Base-by-base conservation (phyloP, 2,797 vertebrate species). In the Anas bernieri region DNA sequence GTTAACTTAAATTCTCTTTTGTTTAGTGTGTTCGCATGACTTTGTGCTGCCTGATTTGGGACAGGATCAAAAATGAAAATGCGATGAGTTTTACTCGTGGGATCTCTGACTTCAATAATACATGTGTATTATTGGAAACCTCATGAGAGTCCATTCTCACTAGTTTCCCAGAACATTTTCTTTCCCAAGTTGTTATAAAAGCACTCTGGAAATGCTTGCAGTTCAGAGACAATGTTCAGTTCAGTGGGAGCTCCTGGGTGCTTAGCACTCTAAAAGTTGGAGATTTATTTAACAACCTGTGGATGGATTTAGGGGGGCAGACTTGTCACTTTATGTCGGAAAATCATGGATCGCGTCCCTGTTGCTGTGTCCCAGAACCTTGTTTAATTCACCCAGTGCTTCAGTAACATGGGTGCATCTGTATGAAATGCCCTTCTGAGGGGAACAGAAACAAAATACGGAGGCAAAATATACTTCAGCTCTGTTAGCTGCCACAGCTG, bases 41-140 rank as follows among this genome's bases (percentile, higher is more conserved):
- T 96, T 95, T 85, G 68, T 80, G 78, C 81, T 94, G 92, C 90
- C 91, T 94, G 91, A 68, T 78, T 96, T 96, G 96, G 93, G 93
- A 83, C 35, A 55, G 62, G 90, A 95, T 96, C 88, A 96, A 96
- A 97, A 94, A 92, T 93, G 77, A 96, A 86, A 84, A 82, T 43
- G 52, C 48, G 88, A 69, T 0, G 68, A 64, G 72, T 85, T 89
- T 87, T 90, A 88, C 90, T 95, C 73, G 4, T 94, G 94, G 96
- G 95, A 96, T 91, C 93, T 94, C 90, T 95, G 90, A 94, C 95
- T 96, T 85, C 90, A 97, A 3, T 92, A 95, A 93, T 93, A 92
- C 88, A 90, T 93, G 88, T 76, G 30, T 94, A 95, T 95, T 94
- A 94, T 93, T 96, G 93, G 95, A 97, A 96, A 33, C 76, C 93